These are phyloP conservation scores for Centruroides sculpturatus DNA, from an alignment of 1,140 invertebrate species.

Conservation along the genomic window DNA sequence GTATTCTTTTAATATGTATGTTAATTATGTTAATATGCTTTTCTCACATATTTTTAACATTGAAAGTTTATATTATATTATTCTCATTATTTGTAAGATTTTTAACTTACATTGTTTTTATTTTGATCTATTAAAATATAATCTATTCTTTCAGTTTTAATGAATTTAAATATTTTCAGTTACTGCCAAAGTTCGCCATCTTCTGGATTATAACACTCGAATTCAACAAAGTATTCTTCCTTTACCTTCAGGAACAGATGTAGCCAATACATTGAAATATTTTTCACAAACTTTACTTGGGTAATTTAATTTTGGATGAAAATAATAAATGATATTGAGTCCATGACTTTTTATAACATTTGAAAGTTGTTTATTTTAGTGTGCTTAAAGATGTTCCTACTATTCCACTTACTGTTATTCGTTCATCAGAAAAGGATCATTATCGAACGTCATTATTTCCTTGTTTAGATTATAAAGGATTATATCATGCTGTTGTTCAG, in stretches of 20 bases:
- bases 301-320: constrained; percentile 40
- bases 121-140: no score
- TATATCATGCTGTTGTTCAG: constrained; percentile 74
- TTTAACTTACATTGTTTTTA: no score
- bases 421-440: constrained; percentile 64
- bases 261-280: constrained; percentile 93
- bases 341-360: no score
- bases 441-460: constrained; percentile 78
- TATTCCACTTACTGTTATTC: constrained; percentile 76
- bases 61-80: no score
- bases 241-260: constrained; percentile 81
- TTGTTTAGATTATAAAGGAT: constrained; percentile 83
- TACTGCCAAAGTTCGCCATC: constrained; percentile 88
- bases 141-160: no score
- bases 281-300: constrained; percentile 90
- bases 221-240: constrained; percentile 81
- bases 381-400: constrained; percentile 88
- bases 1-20: no score
- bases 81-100: no score
- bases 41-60: no score
- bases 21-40: no score
- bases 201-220: constrained; percentile 89
- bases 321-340: no score
- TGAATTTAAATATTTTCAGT: constrained; percentile 27
- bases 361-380: constrained; percentile 38